Conservation (phyloP, 2,888 invertebrate species). For the Synergus umbraculus region DNA sequence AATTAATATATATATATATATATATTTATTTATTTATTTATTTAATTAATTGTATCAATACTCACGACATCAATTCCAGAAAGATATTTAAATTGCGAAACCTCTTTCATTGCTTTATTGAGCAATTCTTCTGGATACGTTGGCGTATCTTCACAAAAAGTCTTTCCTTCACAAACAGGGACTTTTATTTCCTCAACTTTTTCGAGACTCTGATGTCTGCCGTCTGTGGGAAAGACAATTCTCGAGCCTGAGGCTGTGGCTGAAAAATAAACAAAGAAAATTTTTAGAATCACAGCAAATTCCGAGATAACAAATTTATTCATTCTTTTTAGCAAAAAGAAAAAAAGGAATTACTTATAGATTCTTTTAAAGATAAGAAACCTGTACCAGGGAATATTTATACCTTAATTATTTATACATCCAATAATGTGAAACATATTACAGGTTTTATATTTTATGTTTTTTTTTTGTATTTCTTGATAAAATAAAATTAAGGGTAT, state of each 20-base stretch:
- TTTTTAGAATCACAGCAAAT: not conserved
- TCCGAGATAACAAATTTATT: not conserved
- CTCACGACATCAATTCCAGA: constrained; percentile 61
- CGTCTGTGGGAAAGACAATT: constrained; percentile 65
- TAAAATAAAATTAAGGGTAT: too few relatives aligned
- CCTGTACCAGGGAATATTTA: too few relatives aligned
- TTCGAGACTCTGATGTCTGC: not conserved
- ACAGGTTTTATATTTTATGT: too few relatives aligned
- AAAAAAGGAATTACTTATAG: not conserved
- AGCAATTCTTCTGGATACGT: constrained; percentile 65
- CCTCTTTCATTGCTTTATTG: constrained; percentile 56
- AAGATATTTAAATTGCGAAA: constrained; percentile 61
- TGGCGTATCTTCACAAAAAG: constrained; percentile 63
- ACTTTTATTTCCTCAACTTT: not conserved
- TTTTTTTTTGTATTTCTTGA: too few relatives aligned
- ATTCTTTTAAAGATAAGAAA: too few relatives aligned
- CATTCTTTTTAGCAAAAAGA: not conserved
- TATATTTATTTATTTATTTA: too few relatives aligned
- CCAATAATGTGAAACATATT: too few relatives aligned
- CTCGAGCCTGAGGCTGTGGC: constrained; percentile 39
- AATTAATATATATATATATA: not conserved
- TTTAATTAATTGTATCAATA: not conserved
- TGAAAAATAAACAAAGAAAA: not conserved
- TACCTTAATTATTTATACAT: too few relatives aligned
- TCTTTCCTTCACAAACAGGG: constrained; percentile 59